Evolutionary conservation across 2,797 vertebrate genomes (phyloP).

Genomic region (Anabacerthia variegaticeps): DNA sequence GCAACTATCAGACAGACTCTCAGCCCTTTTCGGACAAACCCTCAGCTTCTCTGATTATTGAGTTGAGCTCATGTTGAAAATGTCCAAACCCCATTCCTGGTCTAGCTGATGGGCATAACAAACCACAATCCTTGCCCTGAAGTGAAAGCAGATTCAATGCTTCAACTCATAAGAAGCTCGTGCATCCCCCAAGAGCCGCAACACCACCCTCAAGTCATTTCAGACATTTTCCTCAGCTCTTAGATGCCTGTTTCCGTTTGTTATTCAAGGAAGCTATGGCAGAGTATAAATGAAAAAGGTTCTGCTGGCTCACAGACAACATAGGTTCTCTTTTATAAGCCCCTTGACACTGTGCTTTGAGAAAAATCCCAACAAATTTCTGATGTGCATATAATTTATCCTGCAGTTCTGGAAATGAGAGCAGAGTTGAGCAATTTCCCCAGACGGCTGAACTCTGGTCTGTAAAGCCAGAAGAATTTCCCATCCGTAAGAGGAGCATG

Average conservation of each 20-base stretch:
- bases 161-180: not conserved
- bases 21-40: not conserved
- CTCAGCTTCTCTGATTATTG: not conserved
- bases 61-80: not conserved
- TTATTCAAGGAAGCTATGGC: not conserved
- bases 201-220: not conserved
- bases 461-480: not conserved
- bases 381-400: not conserved
- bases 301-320: not conserved
- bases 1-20: rapidly evolving
- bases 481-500: not conserved
- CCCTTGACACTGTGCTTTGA: not conserved
- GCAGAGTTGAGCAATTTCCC: not conserved
- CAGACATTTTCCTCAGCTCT: not conserved
- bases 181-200: not conserved
- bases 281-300: not conserved
- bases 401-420: not conserved
- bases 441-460: not conserved
- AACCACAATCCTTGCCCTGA: not conserved
- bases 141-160: not conserved
- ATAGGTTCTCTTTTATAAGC: not conserved
- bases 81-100: not conserved
- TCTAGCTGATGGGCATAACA: not conserved
- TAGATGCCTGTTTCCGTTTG: not conserved
- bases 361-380: not conserved